phyloP scores from a whole-genome alignment of 2,888 invertebrate species.

The Drosophila eohydei region DNA sequence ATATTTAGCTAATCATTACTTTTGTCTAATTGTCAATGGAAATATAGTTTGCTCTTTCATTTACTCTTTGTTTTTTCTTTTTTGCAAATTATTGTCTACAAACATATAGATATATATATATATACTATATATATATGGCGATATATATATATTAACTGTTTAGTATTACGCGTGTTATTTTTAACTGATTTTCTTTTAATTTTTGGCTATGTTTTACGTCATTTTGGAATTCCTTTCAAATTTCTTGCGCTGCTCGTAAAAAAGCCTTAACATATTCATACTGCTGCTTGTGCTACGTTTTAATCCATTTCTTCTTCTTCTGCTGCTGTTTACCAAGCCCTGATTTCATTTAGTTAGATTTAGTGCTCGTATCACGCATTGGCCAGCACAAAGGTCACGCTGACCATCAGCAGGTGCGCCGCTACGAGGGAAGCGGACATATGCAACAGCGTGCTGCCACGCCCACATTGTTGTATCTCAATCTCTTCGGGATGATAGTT shows the following conservation, averaged over 20 bases:
- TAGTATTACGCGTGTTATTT: constrained; percentile 22
- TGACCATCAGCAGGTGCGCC: constrained; percentile 82
- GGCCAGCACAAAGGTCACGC: constrained; percentile 79
- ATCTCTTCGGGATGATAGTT: constrained; percentile 94
- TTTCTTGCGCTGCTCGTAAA: not conserved
- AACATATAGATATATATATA: constrained; percentile 63
- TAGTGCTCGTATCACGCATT: constrained; percentile 84
- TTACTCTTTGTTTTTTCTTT: constrained; percentile 26
- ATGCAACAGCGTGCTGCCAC: constrained; percentile 78
- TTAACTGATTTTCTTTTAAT: constrained; percentile 17
- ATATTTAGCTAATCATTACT: constrained; percentile 61
- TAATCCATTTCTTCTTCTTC: not conserved
- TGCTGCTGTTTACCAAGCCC: constrained; percentile 9
- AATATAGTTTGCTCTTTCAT: constrained; percentile 40
- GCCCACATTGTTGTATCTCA: constrained; percentile 85
- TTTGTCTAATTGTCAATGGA: constrained; percentile 53
- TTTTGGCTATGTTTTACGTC: constrained; percentile 34
- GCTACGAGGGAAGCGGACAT: constrained; percentile 77
- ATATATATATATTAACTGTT: constrained; percentile 45
- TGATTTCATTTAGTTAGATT: constrained; percentile 29
- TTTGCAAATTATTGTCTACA: constrained; percentile 78
- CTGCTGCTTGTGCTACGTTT: constrained; percentile 6
- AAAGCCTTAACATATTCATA: constrained; percentile 16
- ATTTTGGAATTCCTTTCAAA: constrained; percentile 24
- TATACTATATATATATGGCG: constrained; percentile 1